Evolutionary conservation across 2,888 invertebrate species (phyloP).

Genomic region (Sinelater perroti): DNA sequence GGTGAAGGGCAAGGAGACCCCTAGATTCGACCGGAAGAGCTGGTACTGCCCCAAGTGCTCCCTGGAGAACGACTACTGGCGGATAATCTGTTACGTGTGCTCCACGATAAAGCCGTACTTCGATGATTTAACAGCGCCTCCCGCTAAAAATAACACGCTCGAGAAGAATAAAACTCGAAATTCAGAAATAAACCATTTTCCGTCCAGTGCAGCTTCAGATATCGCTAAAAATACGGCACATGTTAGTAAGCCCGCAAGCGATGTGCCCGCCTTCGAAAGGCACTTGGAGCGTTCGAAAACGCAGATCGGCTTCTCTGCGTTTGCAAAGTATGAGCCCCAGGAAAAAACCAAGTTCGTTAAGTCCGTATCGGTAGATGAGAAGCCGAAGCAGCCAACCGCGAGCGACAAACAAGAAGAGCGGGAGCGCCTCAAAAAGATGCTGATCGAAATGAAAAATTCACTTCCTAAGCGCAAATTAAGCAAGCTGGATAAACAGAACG

Average conservation of each 20-base stretch:
- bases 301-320: conserved; percentile 58
- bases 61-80: conserved; percentile 67
- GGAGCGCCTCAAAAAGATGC: conserved; percentile 72
- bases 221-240: conserved; percentile 39
- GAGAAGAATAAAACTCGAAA: conserved; percentile 39
- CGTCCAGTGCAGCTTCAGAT: conserved; percentile 33
- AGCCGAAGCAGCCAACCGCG: conserved; percentile 54
- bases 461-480: conserved; percentile 67
- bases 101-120: conserved; percentile 64
- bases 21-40: conserved; percentile 54
- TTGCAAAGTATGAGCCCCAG: conserved; percentile 49
- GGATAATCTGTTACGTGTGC: conserved; percentile 71
- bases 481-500: conserved; percentile 48
- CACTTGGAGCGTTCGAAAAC: conserved; percentile 57
- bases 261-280: conserved; percentile 40
- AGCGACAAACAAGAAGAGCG: conserved; percentile 63
- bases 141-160: conserved; percentile 42
- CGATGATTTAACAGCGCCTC: conserved; percentile 52
- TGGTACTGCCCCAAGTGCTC: conserved; percentile 72
- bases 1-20: conserved; percentile 46
- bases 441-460: conserved; percentile 81
- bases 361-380: conserved; percentile 42
- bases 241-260: conserved; percentile 31
- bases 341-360: conserved; percentile 45
- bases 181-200: conserved; percentile 40